Base-by-base conservation (phyloP, 2,797 vertebrate genomes). In the Vultur gryphus region DNA sequence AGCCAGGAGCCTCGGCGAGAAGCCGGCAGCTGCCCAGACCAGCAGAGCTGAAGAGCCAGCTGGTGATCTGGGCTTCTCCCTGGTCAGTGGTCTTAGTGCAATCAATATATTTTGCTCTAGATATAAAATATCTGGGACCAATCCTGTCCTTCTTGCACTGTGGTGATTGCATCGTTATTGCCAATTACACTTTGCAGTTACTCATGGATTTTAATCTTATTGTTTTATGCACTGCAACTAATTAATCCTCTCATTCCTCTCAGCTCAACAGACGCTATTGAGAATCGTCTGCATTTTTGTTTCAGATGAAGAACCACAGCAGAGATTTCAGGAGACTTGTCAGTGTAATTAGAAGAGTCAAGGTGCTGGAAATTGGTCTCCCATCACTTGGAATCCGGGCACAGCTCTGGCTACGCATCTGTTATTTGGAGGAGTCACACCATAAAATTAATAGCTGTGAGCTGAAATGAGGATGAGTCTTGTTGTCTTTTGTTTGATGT, bases 161-260 rank as follows among this genome's bases (percentile, higher is more conserved):
- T 13, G n/a, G 86, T 70, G 87, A 89, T 85, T 41, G 14, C 18
- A 49, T 89, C 13, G 3, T 93, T 91, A 93, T 77, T 95, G 82
- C 84, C 95, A 92, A 92, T 94, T 95, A 80, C 29, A 67, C 86
- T 96, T 82, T 26, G 51, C 64, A 67, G 71, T 70, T 90, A 59
- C 78, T 92, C 75, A 93, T 13, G 93, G 78, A 85, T 96, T 97
- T 93, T 95, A 92, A 95, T 95, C 94, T 92, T 65, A 93, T 96
- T 96, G 84, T 96, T 93, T 96, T 94, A 94, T 96, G 96, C 96
- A 95, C 92, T 95, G 96, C 89, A 80, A 96, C 96, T 96, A 96
- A 97, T 96, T 94, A 96, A 97, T 96, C 95, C 78, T 94, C 92
- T 94, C 81, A 3, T 89, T 94, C 81, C 92, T 91, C 89, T 87